phyloP scores from a whole-genome alignment of 2,113 vertebrate species.

The Seriola quinqueradiata region DNA sequence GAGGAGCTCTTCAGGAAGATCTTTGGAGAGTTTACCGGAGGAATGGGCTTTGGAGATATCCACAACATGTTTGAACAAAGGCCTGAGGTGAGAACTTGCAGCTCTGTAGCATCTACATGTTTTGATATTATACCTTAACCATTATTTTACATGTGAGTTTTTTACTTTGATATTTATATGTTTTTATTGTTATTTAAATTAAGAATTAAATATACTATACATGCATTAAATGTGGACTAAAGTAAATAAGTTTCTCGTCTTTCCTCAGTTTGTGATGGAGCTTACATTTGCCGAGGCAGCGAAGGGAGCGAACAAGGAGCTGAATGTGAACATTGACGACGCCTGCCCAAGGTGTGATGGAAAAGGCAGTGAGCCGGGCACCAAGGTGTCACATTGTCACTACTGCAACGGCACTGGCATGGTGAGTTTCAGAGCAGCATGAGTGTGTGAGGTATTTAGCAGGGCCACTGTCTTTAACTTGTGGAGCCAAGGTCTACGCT shows the following conservation, averaged over 20 bases:
- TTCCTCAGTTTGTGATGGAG: constrained; percentile 93
- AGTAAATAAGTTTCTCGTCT: background rate
- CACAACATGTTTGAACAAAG: constrained; percentile 90
- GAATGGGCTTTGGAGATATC: constrained; percentile 88
- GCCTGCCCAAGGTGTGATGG: constrained; percentile 90
- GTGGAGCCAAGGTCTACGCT: background rate
- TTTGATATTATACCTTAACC: background rate
- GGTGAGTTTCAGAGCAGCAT: constrained; percentile 80
- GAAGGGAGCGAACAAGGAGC: constrained; percentile 93
- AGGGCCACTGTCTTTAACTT: background rate
- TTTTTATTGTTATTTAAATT: background rate
- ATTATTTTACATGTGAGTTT: background rate
- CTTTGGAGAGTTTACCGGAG: constrained; percentile 93
- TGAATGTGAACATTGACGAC: constrained; percentile 89
- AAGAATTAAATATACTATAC: too few species aligned
- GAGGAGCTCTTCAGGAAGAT: constrained; percentile 97
- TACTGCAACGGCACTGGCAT: constrained; percentile 94
- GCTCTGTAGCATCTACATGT: too few species aligned
- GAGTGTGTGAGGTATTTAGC: background rate
- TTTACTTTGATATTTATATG: background rate
- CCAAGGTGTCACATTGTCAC: constrained; percentile 89
- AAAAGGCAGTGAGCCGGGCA: constrained; percentile 91
- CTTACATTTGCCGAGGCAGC: constrained; percentile 94
- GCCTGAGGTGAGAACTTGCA: constrained; percentile 88
- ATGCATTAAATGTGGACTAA: too few species aligned